phyloP scores from a whole-genome alignment of 2,888 invertebrate species.

The Sinopyrophorus schimmeli region DNA sequence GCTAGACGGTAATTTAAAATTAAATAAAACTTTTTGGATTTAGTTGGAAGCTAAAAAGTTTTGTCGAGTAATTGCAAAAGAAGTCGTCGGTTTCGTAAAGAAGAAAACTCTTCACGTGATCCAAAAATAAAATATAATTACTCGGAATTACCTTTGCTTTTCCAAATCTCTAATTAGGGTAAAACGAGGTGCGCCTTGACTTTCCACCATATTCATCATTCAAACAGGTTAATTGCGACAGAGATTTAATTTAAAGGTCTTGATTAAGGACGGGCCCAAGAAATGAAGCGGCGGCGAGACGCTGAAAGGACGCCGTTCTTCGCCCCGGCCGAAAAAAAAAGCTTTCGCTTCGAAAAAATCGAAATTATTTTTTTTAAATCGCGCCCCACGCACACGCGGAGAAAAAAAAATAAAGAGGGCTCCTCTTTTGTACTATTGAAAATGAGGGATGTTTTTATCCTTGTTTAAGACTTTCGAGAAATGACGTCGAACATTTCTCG shows the following conservation, averaged over 20 bases:
- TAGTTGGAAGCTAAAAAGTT: too few species aligned
- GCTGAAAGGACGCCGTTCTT: conserved; percentile 13
- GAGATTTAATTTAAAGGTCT: conserved; percentile 41
- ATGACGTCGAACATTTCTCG: conserved; percentile 19
- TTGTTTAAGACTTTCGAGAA: not conserved
- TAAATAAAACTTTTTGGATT: too few species aligned
- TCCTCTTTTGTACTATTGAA: too few species aligned
- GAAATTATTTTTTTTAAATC: too few species aligned
- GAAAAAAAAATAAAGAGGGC: too few species aligned
- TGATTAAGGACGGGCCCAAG: conserved; percentile 37
- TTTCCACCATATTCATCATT: conserved; percentile 36
- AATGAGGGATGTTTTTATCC: not conserved
- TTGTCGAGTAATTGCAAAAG: too few species aligned
- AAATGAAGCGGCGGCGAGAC: conserved; percentile 21
- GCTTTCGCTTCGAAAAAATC: not conserved
- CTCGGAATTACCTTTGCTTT: conserved; percentile 15
- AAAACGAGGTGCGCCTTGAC: conserved; percentile 22
- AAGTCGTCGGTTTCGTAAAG: too few species aligned
- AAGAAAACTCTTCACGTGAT: not conserved
- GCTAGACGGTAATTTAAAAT: too few species aligned
- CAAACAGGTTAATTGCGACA: conserved; percentile 42
- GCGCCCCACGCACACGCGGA: too few species aligned
- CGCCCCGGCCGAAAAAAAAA: not conserved
- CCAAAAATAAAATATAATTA: conserved; percentile 20
- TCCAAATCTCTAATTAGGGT: conserved; percentile 24